phyloP scores from a whole-genome alignment of 2,888 invertebrate species.

The Thumatha senex region DNA sequence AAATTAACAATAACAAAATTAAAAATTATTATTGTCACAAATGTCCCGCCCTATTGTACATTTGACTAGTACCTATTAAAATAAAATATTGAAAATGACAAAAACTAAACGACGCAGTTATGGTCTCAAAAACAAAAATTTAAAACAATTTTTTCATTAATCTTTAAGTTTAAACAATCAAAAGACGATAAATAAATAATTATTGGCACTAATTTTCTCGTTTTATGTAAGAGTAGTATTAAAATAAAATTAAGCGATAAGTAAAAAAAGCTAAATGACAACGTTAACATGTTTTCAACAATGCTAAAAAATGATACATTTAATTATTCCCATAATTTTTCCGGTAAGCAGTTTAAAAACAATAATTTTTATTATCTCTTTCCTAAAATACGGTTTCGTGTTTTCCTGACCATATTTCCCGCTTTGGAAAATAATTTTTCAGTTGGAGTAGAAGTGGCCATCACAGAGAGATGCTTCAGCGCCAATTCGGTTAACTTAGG shows the following conservation, averaged over 20 bases:
- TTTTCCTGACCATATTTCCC: slow-evolving; percentile 21
- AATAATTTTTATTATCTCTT: slow-evolving; percentile 22
- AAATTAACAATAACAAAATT: neutral
- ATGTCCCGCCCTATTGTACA: neutral
- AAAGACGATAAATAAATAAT: neutral
- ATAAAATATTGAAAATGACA: slow-evolving; percentile 4
- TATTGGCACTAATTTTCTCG: slow-evolving; percentile 1
- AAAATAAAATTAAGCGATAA: slow-evolving; percentile 3
- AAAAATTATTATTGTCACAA: neutral
- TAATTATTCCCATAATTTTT: slow-evolving; percentile 16
- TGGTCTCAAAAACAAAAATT: slow-evolving; percentile 3
- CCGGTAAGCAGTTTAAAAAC: slow-evolving; percentile 16
- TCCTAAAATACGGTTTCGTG: slow-evolving; percentile 16
- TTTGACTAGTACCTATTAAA: slow-evolving; percentile 2
- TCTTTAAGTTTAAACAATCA: slow-evolving; percentile 1
- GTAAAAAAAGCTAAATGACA: slow-evolving; percentile 1
- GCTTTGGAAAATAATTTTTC: slow-evolving; percentile 22
- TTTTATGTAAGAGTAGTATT: neutral
- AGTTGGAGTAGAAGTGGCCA: slow-evolving; percentile 19
- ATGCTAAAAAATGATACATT: slow-evolving; percentile 2
- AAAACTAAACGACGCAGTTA: slow-evolving; percentile 1
- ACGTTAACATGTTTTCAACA: slow-evolving; percentile 1
- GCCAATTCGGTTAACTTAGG: slow-evolving; percentile 20
- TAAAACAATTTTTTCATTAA: neutral
- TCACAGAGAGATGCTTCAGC: slow-evolving; percentile 18